These are phyloP conservation scores for Chunga burmeisteri DNA, from an alignment of 2,113 vertebrate species.

Conservation along the genomic window DNA sequence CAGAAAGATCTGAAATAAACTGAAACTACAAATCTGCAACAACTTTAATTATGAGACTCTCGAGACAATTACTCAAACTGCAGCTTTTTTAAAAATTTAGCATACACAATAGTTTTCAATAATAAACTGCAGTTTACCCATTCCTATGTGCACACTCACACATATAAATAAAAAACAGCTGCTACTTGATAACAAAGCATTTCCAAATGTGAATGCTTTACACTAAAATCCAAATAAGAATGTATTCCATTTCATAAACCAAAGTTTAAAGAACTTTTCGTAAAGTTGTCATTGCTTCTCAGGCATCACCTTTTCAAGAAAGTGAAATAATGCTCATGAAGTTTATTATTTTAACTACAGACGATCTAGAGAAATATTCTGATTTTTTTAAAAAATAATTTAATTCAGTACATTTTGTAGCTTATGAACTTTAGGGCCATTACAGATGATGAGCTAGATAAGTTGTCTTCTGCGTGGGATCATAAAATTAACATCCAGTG, in stretches of 20 bases:
- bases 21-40: neutral
- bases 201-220: slow-evolving; percentile 22
- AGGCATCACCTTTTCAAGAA: neutral
- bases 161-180: neutral
- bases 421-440: neutral
- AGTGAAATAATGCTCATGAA: neutral
- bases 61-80: neutral
- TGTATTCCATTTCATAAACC: neutral
- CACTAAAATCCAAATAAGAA: neutral
- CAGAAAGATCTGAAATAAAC: neutral
- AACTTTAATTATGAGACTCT: neutral
- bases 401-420: neutral
- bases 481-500: slow-evolving; percentile 24
- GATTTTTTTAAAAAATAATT: neutral
- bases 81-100: neutral
- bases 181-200: slow-evolving; percentile 1
- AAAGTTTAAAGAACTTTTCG: neutral
- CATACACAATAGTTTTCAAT: neutral
- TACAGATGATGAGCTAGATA: slow-evolving; percentile 31
- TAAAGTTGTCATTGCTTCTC: neutral
- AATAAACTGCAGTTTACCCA: neutral
- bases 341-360: neutral
- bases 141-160: neutral
- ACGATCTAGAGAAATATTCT: neutral
- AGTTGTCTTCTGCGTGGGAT: neutral